phyloP scores from a whole-genome alignment of 2,113 vertebrate genomes.

The Notiomystis cincta region DNA sequence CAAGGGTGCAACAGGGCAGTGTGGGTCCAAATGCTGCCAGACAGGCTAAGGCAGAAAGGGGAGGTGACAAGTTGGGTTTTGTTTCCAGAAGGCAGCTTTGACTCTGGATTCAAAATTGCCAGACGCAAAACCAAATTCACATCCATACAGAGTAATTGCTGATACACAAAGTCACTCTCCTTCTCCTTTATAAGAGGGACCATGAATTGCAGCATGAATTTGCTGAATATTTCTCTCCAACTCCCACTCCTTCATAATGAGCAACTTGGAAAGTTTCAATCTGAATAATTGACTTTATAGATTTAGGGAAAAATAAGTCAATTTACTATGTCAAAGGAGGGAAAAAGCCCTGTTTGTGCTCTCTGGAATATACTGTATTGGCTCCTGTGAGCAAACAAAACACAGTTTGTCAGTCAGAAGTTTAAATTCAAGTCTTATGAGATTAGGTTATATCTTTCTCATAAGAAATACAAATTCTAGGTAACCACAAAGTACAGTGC shows the following conservation, averaged over 20 bases:
- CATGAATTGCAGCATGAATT: neutral
- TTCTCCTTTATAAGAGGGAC: neutral
- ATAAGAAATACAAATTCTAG: neutral
- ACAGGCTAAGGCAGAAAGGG: neutral
- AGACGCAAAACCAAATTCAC: neutral
- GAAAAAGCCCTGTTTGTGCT: neutral
- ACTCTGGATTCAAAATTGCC: neutral
- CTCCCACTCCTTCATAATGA: slow-evolving; percentile 24
- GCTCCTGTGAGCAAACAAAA: neutral
- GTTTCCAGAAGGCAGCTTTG: neutral
- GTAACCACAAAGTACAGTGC: neutral
- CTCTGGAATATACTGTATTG: neutral
- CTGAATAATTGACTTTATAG: neutral
- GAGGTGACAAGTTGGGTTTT: neutral
- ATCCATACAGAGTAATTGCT: neutral
- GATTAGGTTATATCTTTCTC: neutral
- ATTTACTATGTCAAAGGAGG: neutral
- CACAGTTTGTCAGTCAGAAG: neutral
- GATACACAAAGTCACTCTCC: neutral
- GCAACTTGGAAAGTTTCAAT: slow-evolving; percentile 44
- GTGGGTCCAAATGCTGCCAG: neutral
- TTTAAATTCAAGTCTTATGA: neutral
- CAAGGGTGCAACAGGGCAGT: neutral
- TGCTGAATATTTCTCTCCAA: slow-evolving; percentile 11
- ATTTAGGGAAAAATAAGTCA: slow-evolving; percentile 38